phyloP scores from a whole-genome alignment of 2,888 invertebrate genomes.

The Apamea epomidion region DNA sequence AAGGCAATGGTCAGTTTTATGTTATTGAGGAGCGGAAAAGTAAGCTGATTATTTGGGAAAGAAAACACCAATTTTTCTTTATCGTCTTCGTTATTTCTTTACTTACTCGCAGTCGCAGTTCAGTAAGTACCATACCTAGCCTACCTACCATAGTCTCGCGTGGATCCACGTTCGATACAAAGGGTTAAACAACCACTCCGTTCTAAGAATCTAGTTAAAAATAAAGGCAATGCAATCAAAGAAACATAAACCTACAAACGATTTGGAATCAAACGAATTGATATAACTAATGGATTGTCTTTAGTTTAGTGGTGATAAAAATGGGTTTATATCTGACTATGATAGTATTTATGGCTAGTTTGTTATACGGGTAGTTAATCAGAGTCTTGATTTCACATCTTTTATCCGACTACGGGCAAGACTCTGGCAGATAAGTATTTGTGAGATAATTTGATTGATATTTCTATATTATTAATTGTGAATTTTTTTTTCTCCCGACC shows the following conservation, averaged over 20 bases:
- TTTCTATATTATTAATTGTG: too few relatives aligned
- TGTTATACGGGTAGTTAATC: neutral
- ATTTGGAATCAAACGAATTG: constrained; percentile 30
- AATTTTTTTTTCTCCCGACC: too few relatives aligned
- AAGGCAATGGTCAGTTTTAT: too few relatives aligned
- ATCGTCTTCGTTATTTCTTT: too few relatives aligned
- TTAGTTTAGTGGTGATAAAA: constrained; percentile 33
- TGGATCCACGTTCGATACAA: too few relatives aligned
- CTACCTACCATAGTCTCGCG: too few relatives aligned
- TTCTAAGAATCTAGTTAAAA: neutral
- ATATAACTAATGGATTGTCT: constrained; percentile 16
- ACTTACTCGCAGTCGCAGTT: too few relatives aligned
- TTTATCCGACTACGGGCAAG: neutral
- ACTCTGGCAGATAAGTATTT: neutral
- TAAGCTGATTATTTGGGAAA: too few relatives aligned
- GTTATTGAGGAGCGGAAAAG: too few relatives aligned
- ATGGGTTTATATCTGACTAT: constrained; percentile 17
- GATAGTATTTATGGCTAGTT: neutral
- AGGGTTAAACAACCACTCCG: too few relatives aligned
- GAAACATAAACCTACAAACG: constrained; percentile 19
- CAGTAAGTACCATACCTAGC: too few relatives aligned
- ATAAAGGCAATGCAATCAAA: constrained; percentile 6
- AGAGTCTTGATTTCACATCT: neutral
- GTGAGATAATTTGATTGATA: neutral
- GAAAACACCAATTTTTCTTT: too few relatives aligned